These are phyloP conservation scores for Oceanodroma leucorhoa DNA, from an alignment of 2,797 vertebrate genomes.

Conservation along the genomic window DNA sequence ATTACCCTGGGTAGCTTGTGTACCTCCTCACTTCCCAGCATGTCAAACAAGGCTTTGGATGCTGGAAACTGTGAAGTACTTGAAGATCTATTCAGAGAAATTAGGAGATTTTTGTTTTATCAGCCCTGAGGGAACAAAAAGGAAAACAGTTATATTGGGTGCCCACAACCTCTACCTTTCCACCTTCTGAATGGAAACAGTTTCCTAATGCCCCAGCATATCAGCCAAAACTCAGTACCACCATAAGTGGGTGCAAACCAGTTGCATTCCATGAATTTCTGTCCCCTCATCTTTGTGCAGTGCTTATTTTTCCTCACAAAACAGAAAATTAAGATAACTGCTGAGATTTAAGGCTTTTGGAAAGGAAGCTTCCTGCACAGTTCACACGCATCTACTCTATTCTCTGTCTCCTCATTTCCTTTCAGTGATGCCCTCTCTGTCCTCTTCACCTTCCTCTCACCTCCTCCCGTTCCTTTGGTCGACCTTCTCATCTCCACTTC, in stretches of 20 bases:
- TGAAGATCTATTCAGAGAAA: neutral
- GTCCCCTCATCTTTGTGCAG: neutral
- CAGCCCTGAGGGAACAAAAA: neutral
- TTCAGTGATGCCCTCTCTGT: neutral
- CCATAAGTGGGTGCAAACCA: neutral
- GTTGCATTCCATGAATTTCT: neutral
- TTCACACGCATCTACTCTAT: accelerated
- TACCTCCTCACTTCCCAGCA: neutral
- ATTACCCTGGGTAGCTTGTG: neutral
- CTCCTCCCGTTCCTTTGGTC: neutral
- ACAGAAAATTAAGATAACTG: neutral
- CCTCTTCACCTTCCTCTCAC: neutral
- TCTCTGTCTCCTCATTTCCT: neutral
- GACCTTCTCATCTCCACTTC: neutral
- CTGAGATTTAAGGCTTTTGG: neutral
- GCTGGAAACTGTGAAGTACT: neutral
- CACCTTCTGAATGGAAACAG: neutral
- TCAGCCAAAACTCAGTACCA: neutral
- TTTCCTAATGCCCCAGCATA: neutral
- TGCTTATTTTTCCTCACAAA: neutral
- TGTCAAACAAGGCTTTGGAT: neutral
- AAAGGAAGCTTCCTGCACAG: neutral
- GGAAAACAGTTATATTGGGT: neutral
- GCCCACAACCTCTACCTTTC: neutral
- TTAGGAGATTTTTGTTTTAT: neutral